These are phyloP conservation scores for Octodon degus DNA, from an alignment of 2,113 vertebrate genomes.

Conservation along the genomic window DNA sequence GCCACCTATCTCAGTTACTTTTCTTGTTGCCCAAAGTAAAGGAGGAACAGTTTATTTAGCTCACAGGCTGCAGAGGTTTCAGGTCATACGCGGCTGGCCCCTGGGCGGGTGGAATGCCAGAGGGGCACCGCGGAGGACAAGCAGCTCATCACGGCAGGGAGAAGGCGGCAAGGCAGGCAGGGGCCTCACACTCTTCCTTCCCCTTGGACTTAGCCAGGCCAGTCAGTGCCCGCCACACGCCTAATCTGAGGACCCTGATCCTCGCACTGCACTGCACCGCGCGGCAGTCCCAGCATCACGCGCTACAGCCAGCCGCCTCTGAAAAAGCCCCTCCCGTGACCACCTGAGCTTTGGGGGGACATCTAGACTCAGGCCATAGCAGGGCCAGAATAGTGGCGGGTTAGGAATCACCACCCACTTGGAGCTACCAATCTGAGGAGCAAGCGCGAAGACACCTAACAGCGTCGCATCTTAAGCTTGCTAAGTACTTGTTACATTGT, in stretches of 20 bases:
- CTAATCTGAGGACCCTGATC: not conserved
- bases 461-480: not conserved
- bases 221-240: too few relatives aligned
- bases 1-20: not conserved
- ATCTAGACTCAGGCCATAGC: not conserved
- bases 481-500: not conserved
- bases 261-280: not conserved
- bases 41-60: not conserved
- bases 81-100: not conserved
- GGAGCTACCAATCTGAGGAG: not conserved
- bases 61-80: not conserved
- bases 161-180: not conserved
- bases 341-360: not conserved
- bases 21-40: not conserved
- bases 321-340: not conserved
- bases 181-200: not conserved
- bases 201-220: not conserved
- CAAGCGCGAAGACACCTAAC: not conserved
- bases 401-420: conserved; percentile 31
- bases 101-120: not conserved
- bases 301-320: not conserved
- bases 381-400: conserved; percentile 17
- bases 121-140: not conserved
- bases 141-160: not conserved
- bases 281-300: not conserved